phyloP scores from a whole-genome alignment of 2,113 vertebrate genomes.

The Onychostoma macrolepis region DNA sequence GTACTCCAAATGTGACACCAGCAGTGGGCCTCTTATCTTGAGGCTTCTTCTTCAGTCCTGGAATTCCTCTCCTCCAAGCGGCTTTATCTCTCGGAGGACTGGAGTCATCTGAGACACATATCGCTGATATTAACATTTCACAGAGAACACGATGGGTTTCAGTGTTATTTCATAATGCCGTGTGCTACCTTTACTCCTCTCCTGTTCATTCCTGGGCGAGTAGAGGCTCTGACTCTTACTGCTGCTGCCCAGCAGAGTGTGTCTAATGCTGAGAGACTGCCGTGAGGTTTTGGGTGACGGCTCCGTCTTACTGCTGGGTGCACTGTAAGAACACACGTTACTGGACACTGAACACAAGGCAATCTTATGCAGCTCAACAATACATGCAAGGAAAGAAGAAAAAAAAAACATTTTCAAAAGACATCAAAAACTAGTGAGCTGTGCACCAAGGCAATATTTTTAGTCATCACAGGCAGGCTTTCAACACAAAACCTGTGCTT shows the following conservation, averaged over 20 bases:
- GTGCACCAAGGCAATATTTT: background rate
- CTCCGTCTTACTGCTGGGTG: constrained; percentile 84
- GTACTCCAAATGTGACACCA: constrained; percentile 91
- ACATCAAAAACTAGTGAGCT: background rate
- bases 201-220: constrained; percentile 69
- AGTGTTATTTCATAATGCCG: background rate
- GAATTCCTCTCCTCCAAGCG: constrained; percentile 91
- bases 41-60: constrained; percentile 91
- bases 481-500: background rate
- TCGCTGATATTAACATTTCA: constrained; percentile 43
- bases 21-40: constrained; percentile 89
- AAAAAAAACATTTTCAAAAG: background rate
- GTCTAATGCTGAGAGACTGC: constrained; percentile 90
- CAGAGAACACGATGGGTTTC: constrained; percentile 61
- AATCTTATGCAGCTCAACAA: background rate
- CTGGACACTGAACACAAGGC: background rate
- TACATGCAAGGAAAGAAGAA: background rate
- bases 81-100: constrained; percentile 96
- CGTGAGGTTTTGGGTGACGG: constrained; percentile 89
- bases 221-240: constrained; percentile 68
- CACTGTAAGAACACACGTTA: constrained; percentile 57
- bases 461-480: background rate
- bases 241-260: constrained; percentile 87
- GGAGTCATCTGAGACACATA: constrained; percentile 82
- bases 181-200: constrained; percentile 60